These are phyloP conservation scores for Oligia strigilis DNA, from an alignment of 2,888 invertebrate genomes.

Conservation along the genomic window DNA sequence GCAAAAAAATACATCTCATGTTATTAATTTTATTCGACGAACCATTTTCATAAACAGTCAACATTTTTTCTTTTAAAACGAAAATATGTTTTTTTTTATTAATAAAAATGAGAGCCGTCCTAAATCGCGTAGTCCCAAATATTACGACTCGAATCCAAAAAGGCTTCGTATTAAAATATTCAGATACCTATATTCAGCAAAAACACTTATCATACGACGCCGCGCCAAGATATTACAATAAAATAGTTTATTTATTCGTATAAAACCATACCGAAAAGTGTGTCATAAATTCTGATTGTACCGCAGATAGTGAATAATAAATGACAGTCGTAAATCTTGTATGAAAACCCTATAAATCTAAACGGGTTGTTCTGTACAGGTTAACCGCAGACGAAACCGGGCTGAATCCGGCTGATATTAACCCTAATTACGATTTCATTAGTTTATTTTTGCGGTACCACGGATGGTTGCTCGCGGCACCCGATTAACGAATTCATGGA, in stretches of 20 bases:
- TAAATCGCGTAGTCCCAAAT: background rate
- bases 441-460: conserved; percentile 59
- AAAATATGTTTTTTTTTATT: background rate
- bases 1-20: conserved; percentile 20
- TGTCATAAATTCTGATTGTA: conserved; percentile 87
- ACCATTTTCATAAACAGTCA: background rate
- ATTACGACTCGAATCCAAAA: conserved; percentile 12
- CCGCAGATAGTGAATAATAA: conserved; percentile 88
- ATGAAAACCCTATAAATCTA: conserved; percentile 89
- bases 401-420: conserved; percentile 57
- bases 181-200: conserved; percentile 50
- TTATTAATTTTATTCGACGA: conserved; percentile 6
- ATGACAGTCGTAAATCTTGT: conserved; percentile 87
- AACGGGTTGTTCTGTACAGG: conserved; percentile 81
- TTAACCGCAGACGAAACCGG: conserved; percentile 71
- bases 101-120: background rate
- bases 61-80: background rate
- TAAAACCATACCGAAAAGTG: conserved; percentile 84
- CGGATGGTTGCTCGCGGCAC: conserved; percentile 19
- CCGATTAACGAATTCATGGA: conserved; percentile 50
- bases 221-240: conserved; percentile 70
- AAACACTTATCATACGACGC: conserved; percentile 64
- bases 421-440: conserved; percentile 67
- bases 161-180: conserved; percentile 52
- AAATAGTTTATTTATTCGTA: conserved; percentile 81